Percentiles rank a stretch among this genome's conserved stretches.
These are phyloP conservation scores for Pogonus chalceus DNA, from an alignment of 1,140 invertebrate species.

Conservation along the genomic window DNA sequence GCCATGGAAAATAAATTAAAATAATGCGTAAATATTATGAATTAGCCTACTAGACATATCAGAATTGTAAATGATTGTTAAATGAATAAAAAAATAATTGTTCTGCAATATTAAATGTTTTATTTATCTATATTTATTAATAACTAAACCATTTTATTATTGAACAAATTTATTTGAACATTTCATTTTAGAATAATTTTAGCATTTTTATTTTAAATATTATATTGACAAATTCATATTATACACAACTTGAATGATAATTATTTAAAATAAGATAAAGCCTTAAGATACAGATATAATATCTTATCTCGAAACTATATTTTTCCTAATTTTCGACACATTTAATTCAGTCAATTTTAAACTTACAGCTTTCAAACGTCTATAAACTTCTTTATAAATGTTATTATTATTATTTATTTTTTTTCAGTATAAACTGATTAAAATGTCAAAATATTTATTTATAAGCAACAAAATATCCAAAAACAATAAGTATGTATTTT, in stretches of 20 bases:
- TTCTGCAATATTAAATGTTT: constrained; percentile 11
- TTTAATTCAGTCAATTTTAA: too few species aligned
- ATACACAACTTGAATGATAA: not conserved
- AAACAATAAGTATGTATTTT: too few species aligned
- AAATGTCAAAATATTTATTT: too few species aligned
- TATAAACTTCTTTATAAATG: too few species aligned
- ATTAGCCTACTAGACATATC: constrained; percentile 21
- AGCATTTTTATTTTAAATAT: not conserved
- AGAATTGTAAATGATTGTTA: constrained; percentile 27
- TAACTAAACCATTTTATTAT: not conserved
- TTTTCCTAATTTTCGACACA: too few species aligned
- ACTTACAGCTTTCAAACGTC: too few species aligned
- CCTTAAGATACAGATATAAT: too few species aligned
- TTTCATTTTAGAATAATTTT: not conserved
- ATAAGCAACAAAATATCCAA: too few species aligned
- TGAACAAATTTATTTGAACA: not conserved
- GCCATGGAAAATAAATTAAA: not conserved
- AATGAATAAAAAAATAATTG: constrained; percentile 26
- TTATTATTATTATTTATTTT: too few species aligned
- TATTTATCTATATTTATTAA: not conserved
- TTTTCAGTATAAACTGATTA: too few species aligned
- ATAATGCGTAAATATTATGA: constrained; percentile 7
- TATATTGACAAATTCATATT: not conserved
- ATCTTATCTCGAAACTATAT: too few species aligned
- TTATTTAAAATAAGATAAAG: not conserved